Base-by-base conservation (phyloP, 1,140 invertebrate species). In the Drosophila chauvacae region DNA sequence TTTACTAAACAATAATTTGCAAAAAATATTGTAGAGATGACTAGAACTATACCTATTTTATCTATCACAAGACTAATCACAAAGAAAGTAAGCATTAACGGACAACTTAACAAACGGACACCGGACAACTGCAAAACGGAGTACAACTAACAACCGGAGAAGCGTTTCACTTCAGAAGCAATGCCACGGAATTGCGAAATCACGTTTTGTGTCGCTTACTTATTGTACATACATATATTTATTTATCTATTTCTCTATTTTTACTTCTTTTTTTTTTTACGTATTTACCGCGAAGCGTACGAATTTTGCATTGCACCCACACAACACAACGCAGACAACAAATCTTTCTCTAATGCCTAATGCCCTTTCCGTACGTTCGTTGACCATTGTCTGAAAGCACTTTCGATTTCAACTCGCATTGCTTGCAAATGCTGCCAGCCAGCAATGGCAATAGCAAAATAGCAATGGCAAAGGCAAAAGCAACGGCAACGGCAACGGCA, bases 381-480 rank as follows among this genome's bases (percentile, higher is more conserved):
- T 63, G 57, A 74, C 58, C 57, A 74, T 74, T 74, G 71, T 77
- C 42, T 66, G 73, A 61, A 68, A 79, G 75, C 66, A 78, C 76
- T 78, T 78, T 78, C 76, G 76, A 78, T 78, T 78, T 78, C 76
- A 78, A 64, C 60, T 79, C 65, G 35, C 26, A 70, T 56, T 56
- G 33, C 44, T 56, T 56, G 33, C 44, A 53, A 51, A 61, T 44
- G 55, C 44, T 59, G 35, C 28, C 39, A 63, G 23, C 39, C 23
- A 13, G 47, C 44, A 70, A 14, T 13, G 56, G 53, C 30, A 64
- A 18, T 14, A 68, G 41, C 61, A 80, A 42, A 80, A 42, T n/a
- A 18, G 30, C 62, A 68, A 28, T 11, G 4, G 2, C 42, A 44
- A 20, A 37, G 35, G 11, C 39, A 53, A 37, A 44, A 65, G 70